Conservation (phyloP, 2,797 vertebrate genomes). For the Cyclura pinguis region DNA sequence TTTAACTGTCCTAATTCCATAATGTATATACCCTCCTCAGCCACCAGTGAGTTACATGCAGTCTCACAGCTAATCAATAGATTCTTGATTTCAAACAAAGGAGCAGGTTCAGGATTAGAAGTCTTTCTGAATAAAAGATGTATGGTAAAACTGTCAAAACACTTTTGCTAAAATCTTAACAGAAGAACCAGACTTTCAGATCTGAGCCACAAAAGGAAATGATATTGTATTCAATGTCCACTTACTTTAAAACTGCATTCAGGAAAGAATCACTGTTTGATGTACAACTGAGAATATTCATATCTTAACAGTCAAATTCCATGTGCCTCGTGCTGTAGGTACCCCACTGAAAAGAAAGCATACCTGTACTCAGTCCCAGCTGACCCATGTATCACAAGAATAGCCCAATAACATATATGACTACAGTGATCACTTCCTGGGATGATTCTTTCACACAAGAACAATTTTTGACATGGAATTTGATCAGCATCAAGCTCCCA, state of each 20-base stretch:
- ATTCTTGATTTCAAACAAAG: conserved; percentile 83
- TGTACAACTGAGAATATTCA: neutral
- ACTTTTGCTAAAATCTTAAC: conserved; percentile 64
- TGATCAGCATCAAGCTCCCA: neutral
- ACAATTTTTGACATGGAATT: neutral
- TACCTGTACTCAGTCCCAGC: neutral
- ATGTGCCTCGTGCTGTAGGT: neutral
- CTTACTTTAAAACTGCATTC: conserved; percentile 51
- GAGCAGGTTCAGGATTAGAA: conserved; percentile 75
- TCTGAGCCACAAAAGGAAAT: conserved; percentile 40
- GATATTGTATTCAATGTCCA: neutral
- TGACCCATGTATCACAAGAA: neutral
- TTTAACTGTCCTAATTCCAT: conserved; percentile 85
- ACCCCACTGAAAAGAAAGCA: neutral
- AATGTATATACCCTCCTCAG: conserved; percentile 76
- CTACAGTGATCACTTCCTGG: too few species aligned
- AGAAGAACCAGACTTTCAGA: conserved; percentile 41
- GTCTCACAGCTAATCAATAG: conserved; percentile 80
- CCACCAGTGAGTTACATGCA: conserved; percentile 73
- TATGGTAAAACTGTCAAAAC: conserved; percentile 73
- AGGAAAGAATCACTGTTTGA: conserved; percentile 28
- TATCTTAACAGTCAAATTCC: neutral
- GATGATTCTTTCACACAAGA: neutral
- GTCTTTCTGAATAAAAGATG: conserved; percentile 79
- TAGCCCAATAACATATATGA: neutral